A percentile compares a stretch with the other conserved stretches of the same genome.
These are phyloP conservation scores for Eudemis profundana DNA, from an alignment of 2,888 invertebrate species.

Conservation along the genomic window DNA sequence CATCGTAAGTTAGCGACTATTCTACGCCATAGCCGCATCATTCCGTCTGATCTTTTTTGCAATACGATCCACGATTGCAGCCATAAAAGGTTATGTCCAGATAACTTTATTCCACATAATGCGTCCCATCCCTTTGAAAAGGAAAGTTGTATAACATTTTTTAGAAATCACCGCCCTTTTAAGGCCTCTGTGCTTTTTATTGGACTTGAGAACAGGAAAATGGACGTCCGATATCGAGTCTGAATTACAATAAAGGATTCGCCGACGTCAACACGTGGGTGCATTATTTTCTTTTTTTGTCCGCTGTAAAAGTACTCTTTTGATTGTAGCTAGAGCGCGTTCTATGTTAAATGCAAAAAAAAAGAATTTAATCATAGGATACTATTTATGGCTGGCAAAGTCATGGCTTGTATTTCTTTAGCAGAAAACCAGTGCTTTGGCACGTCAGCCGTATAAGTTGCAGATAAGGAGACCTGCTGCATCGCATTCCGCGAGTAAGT, in stretches of 20 bases:
- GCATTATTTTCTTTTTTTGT: conserved; percentile 62
- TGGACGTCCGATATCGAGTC: conserved; percentile 50
- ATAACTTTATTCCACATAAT: conserved; percentile 82
- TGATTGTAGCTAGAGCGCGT: conserved; percentile 1
- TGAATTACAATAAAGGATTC: conserved; percentile 69
- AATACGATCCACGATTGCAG: conserved; percentile 65
- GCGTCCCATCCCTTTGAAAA: conserved; percentile 79
- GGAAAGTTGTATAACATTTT: conserved; percentile 81
- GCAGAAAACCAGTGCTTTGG: neutral
- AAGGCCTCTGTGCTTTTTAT: conserved; percentile 72
- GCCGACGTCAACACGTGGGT: conserved; percentile 58
- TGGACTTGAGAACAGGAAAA: conserved; percentile 67
- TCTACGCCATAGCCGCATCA: conserved; percentile 73
- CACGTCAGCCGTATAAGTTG: neutral
- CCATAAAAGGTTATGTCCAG: conserved; percentile 82
- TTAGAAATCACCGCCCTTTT: conserved; percentile 75
- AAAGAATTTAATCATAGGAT: conserved; percentile 20
- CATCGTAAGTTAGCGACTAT: conserved; percentile 70
- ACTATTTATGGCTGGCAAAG: conserved; percentile 2
- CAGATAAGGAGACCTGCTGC: neutral
- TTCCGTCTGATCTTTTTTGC: conserved; percentile 74
- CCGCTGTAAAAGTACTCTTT: conserved; percentile 11
- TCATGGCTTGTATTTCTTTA: neutral
- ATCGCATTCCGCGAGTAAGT: neutral
- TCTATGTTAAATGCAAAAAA: conserved; percentile 6